Base-by-base conservation (phyloP, 2,797 vertebrate genomes). In the Sciurus carolinensis region DNA sequence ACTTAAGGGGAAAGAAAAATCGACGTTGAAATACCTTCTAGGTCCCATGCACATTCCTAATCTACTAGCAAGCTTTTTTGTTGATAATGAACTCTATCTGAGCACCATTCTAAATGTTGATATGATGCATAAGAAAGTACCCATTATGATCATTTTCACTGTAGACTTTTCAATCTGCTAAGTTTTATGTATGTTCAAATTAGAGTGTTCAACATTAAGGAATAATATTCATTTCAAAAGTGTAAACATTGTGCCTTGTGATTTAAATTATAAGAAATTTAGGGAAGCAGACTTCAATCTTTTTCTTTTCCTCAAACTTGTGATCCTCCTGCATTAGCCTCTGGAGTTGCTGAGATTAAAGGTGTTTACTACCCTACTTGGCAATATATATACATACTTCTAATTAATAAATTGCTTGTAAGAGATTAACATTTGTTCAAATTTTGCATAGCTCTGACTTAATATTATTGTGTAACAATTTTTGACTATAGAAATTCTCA, bases 181-280 rank as follows among this genome's bases (percentile, higher is more conserved):
- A 15, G 26, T 62, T 90, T 83, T 76, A 50, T 59, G 7, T 39
- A n/a, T 36, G n/a, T 24, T 24, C 54, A 20, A 94, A 57, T 80
- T 92, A 96, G 24, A 62, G 59, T 87, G 28, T 44, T 94, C 24
- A 64, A 13, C 42, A 72, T 77, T 76, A 93, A 81, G 50, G 2
- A 90, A 95, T 73, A 71, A 9, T 88, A 33, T 36, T 91, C 7
- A 89, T 26, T 77, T 90, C 10, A 86, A 83, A 94, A 81, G 39
- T 76, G 30, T 64, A 85, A 93, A 59, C 39, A 66, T 59, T 84
- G 3, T 84, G 13, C 77, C 81, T 79, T 89, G 28, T 86, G 33
- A 86, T 36, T 91, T 85, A 88, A 87, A 87, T 76, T 73, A 90
- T 22, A 39, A 91, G 71, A 88, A 85, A 36, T 77, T 83, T 33